A percentile compares a stretch with the other conserved stretches of the same genome.
Evolutionary conservation across 2,888 invertebrate genomes (phyloP).

Genomic region (Macrostomum cliftonense): DNA sequence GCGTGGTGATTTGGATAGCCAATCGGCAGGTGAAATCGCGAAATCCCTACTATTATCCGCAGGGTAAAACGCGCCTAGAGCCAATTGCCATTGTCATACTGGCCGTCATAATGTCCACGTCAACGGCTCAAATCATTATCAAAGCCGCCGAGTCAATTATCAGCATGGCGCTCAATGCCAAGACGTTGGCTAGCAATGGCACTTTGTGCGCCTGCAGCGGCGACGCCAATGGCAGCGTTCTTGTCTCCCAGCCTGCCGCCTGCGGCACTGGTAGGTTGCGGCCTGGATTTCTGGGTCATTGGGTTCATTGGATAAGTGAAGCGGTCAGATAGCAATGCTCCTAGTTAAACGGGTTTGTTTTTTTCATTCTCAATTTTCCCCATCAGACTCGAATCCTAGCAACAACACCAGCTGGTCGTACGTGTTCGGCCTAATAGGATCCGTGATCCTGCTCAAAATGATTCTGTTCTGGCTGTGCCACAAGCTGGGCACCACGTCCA

Average conservation of each 20-base stretch:
- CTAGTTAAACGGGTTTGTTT: too few species aligned
- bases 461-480: conserved; percentile 24
- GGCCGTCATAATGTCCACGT: conserved; percentile 40
- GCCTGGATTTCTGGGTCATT: too few species aligned
- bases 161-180: conserved; percentile 15
- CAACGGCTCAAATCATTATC: conserved; percentile 36
- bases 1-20: conserved; percentile 36
- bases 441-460: conserved; percentile 19
- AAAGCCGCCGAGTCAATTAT: conserved; percentile 31
- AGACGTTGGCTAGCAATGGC: conserved; percentile 7
- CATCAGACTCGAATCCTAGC: too few species aligned
- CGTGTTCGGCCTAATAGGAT: too few species aligned
- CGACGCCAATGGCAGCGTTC: too few species aligned
- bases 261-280: too few species aligned
- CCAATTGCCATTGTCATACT: conserved; percentile 38
- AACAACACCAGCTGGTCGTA: too few species aligned
- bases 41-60: conserved; percentile 39
- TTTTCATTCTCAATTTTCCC: too few species aligned
- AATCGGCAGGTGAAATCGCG: conserved; percentile 33
- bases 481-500: conserved; percentile 19
- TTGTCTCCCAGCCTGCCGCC: too few species aligned
- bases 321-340: too few species aligned
- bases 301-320: too few species aligned
- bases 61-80: conserved; percentile 37
- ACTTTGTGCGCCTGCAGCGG: too few species aligned